A percentile compares a stretch with the other conserved stretches of the same genome.
Conservation (phyloP, 2,888 invertebrate species). For the Lepidocyrtinus sp. region DNA sequence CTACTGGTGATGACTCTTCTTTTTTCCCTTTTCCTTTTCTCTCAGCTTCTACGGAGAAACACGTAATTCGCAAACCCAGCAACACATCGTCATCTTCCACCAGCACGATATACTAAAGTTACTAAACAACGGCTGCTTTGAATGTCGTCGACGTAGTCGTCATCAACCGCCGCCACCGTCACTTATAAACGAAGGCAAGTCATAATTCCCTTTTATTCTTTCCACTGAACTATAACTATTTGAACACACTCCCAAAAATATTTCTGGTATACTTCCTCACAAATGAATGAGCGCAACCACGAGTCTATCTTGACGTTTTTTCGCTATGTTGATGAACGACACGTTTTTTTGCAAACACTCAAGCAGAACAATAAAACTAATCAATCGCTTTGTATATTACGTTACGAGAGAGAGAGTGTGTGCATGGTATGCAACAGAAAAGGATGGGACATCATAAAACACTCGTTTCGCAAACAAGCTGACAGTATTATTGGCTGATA, state of each 20-base stretch:
- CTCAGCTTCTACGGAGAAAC: slow-evolving; percentile 24
- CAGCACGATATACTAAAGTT: background rate
- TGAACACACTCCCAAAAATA: background rate
- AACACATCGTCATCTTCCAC: slow-evolving; percentile 16
- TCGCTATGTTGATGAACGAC: background rate
- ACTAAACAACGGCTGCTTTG: background rate
- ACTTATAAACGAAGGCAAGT: slow-evolving; percentile 35
- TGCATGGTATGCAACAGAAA: background rate
- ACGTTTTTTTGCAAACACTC: background rate
- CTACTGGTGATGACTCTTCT: slow-evolving; percentile 7
- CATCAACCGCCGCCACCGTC: slow-evolving; percentile 25
- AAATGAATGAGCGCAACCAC: background rate
- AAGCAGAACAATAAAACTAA: background rate
- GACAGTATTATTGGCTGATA: slow-evolving; percentile 15
- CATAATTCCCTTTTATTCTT: slow-evolving; percentile 21
- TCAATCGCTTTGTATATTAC: background rate
- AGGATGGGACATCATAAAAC: background rate
- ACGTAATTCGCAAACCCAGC: slow-evolving; percentile 39
- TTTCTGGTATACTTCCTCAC: background rate
- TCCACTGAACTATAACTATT: slow-evolving; percentile 7
- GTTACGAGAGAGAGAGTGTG: background rate
- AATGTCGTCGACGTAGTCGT: background rate
- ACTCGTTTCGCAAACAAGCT: background rate
- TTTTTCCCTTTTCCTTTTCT: background rate
- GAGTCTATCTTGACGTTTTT: too few species aligned